These are phyloP conservation scores for Drosophila murphyi DNA, from an alignment of 1,140 invertebrate genomes.

Conservation along the genomic window DNA sequence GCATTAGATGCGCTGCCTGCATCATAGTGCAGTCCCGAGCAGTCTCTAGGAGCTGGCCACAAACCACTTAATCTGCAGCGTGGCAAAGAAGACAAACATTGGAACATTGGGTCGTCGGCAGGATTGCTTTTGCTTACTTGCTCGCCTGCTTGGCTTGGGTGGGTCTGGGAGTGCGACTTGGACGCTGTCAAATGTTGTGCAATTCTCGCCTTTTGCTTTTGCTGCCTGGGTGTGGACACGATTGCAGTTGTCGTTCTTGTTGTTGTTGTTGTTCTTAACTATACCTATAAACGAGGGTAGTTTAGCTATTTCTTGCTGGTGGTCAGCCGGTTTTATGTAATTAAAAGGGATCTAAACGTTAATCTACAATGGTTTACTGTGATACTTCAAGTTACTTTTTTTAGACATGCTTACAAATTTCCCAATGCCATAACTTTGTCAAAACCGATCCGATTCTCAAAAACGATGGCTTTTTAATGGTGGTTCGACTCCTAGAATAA, in stretches of 20 bases:
- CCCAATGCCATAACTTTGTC: no score
- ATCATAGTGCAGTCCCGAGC: background rate
- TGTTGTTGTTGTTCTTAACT: background rate
- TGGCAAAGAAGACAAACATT: conserved; percentile 25
- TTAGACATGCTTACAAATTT: no score
- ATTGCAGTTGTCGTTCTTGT: conserved; percentile 4
- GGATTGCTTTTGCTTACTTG: background rate
- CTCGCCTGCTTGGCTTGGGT: background rate
- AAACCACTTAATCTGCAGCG: conserved; percentile 60
- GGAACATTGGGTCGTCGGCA: background rate
- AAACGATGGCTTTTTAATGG: no score
- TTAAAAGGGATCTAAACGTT: no score
- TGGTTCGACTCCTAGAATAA: no score
- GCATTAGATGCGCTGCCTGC: conserved; percentile 40
- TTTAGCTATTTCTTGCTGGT: background rate
- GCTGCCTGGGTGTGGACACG: conserved; percentile 46
- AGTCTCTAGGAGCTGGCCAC: background rate
- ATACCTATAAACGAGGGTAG: background rate
- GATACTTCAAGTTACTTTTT: no score
- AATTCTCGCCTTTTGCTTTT: conserved; percentile 49
- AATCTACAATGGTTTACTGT: no score
- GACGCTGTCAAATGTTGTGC: conserved; percentile 63
- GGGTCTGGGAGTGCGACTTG: conserved; percentile 24
- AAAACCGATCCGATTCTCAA: no score
- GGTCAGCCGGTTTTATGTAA: background rate